These are phyloP conservation scores for Thaumatotibia leucotreta DNA, from an alignment of 1,140 invertebrate genomes.

Conservation along the genomic window DNA sequence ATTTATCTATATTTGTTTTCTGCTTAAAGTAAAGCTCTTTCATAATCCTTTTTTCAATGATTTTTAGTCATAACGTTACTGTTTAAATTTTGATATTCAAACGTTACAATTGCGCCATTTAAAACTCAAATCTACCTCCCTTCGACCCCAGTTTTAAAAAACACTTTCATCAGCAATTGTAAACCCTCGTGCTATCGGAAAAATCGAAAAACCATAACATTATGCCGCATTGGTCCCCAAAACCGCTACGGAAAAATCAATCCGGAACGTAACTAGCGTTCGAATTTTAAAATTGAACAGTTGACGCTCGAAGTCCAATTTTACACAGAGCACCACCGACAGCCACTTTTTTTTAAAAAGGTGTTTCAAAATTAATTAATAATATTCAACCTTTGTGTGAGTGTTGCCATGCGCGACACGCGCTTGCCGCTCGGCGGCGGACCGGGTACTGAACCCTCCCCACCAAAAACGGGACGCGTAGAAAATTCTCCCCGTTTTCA, in stretches of 20 bases:
- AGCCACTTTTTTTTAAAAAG: neutral
- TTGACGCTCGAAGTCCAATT: neutral
- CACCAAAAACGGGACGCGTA: neutral
- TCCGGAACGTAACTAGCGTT: neutral
- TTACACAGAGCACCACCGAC: neutral
- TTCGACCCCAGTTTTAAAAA: neutral
- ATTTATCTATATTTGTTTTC: no score
- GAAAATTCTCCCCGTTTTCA: slow-evolving; percentile 5
- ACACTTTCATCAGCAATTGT: neutral
- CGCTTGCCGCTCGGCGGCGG: neutral
- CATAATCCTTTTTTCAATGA: neutral
- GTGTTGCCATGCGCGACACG: neutral
- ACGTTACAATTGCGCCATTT: neutral
- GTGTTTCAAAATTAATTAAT: neutral
- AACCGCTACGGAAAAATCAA: slow-evolving; percentile 4
- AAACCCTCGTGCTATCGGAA: neutral
- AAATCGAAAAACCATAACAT: slow-evolving; percentile 1
- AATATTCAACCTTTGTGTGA: neutral
- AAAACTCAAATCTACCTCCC: neutral
- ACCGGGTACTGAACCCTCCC: neutral
- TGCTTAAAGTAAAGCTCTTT: no score
- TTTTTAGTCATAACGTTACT: neutral
- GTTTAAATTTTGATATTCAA: neutral
- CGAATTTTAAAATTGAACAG: neutral
- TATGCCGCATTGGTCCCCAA: slow-evolving; percentile 3